Evolutionary conservation across 2,888 invertebrate species (phyloP), one percentile per base, ranked within the genome.

Genomic region (Diaprepes abbreviatus): DNA sequence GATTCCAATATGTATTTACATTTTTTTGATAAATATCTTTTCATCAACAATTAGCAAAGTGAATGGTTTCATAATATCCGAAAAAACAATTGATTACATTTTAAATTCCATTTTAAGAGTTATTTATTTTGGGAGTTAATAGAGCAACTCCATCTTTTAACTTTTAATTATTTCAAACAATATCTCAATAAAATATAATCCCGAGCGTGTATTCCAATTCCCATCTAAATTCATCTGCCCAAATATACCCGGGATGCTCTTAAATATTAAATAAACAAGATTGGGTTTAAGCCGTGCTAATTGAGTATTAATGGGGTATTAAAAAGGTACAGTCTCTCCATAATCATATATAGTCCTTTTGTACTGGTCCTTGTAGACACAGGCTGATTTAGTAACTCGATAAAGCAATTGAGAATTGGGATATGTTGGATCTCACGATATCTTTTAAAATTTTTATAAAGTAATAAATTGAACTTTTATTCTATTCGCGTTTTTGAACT

Each of bases 261-360:
- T 38, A 40, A 57, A 57, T 57, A 35, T 57, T 57, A 57, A 40
- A 57, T 57, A 57, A 57, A 36, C 36, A 38, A 36, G 52, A 31
- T n/a, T 21, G 38, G 36, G 33, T 40, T 10, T 40, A 21, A 38
- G 21, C 57, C 36, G 9, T 24, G 10, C 57, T 57, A 57, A 57
- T 57, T 57, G 57, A 57, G 57, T 57, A 40, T 57, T 57, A 57
- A 57, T 57, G 57, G 24, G 24, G 40, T 24, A 40, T 57, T 57
- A 38, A 40, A 14, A 57, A 57, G 57, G 57, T 57, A 36, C 40
- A 40, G 36, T 38, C 57, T 12, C 28, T 12, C 16, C n/a, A 14
- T 38, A 57, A 57, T 57, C 24, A 40, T 40, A 19, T 40, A 57
- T 24, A 38, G 24, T 21, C 40, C 38, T 36, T 28, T 21, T 21